Evolutionary conservation across 2,797 vertebrate species (phyloP).

Genomic region (Emydoidea blandingii): DNA sequence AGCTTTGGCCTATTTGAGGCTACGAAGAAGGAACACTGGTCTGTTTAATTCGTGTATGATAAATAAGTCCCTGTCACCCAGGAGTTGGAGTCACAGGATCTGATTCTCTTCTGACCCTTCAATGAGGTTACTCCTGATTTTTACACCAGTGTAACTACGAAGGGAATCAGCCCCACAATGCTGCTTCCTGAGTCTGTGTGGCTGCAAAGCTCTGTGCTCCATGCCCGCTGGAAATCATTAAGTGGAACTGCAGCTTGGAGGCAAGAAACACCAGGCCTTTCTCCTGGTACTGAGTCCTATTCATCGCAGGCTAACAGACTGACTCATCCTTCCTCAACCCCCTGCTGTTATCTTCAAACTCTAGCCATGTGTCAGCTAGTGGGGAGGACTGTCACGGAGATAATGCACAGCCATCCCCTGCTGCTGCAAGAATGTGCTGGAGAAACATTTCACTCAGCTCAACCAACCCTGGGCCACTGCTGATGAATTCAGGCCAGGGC

Average conservation of each 20-base stretch:
- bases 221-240: not conserved
- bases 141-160: not conserved
- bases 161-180: not conserved
- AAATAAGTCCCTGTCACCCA: not conserved
- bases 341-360: not conserved
- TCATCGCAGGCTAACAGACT: not conserved
- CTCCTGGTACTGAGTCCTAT: not conserved
- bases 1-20: not conserved
- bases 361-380: not conserved
- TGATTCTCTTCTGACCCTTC: not conserved
- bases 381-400: conserved; percentile 55
- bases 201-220: not conserved
- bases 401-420: conserved; percentile 46
- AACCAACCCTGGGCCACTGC: not conserved
- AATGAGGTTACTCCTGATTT: not conserved
- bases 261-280: not conserved
- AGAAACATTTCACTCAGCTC: conserved; percentile 17
- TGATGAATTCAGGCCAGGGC: conserved; percentile 20
- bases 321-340: not conserved
- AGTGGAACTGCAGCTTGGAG: not conserved
- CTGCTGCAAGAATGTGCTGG: fast-evolving
- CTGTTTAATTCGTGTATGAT: not conserved
- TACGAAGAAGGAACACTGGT: not conserved
- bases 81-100: not conserved
- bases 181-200: not conserved